Evolutionary conservation across 53 echinoderm and acorn worm genomes (phyloP), one percentile per base, ranked within the genome.

Genomic region (Echinometra lucunter): DNA sequence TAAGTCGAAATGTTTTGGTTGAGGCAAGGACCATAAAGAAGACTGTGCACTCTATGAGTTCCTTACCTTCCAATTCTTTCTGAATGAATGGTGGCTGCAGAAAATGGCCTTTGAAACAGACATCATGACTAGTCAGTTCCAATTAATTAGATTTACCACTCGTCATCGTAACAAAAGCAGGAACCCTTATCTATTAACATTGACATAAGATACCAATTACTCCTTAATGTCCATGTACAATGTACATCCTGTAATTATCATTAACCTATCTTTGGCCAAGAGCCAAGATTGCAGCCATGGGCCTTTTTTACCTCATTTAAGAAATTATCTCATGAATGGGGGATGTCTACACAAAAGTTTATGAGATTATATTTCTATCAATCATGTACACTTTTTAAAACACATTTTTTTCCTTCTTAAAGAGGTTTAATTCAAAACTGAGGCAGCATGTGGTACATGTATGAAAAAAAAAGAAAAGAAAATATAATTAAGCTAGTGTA

Each of bases 121-220:
- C 80, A 81, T 19, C 1, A 19, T 80, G 81, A 81, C 81, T 81
- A 4, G 81, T 44, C 81, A 81, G 40, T 42, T 81, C 81, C 81
- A 4, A 81, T 81, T 81, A 81, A 81, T 44, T 44, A 42, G 23
- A 81, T 81, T 80, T 42, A 81, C 81, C 81, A 81, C 81, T 81
- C 44, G n/a, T n/a, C n/a, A 81, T 81, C 81, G 7, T 44, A 81
- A 42, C 38, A 44, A 81, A 81, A 38, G 44, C 44, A 44, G 81
- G 81, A 81, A 81, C 38, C 44, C 80, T 80, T 80, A 80, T 80
- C 80, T 80, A 38, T 16, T 81, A 18, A 81, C 81, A 81, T 81
- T 38, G 81, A 38, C 81, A 81, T 81, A 81, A 81, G 40, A 81
- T 38, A 81, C 44, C 25, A 81, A 81, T 81, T 81, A 81, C 6